phyloP scores from a whole-genome alignment of 2,113 vertebrate species.

The Tapirus terrestris region DNA sequence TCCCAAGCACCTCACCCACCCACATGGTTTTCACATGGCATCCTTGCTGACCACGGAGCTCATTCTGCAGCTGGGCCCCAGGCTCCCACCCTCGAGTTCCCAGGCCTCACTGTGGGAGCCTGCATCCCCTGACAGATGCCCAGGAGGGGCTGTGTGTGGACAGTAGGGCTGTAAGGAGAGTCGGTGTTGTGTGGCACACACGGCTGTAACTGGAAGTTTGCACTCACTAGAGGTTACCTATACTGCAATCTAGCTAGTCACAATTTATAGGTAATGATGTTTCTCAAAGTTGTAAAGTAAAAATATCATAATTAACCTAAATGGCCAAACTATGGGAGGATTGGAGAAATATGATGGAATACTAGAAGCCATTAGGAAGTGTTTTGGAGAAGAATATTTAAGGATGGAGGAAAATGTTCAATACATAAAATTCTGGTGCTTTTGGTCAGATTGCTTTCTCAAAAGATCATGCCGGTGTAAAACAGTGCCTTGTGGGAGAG shows the following conservation, averaged over 20 bases:
- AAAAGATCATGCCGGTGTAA: neutral
- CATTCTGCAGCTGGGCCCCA: neutral
- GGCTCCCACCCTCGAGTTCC: neutral
- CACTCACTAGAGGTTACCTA: neutral
- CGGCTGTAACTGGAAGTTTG: neutral
- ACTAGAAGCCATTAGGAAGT: neutral
- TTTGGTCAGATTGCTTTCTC: neutral
- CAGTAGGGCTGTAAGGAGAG: neutral
- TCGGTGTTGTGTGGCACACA: neutral
- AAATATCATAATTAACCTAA: neutral
- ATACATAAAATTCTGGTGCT: neutral
- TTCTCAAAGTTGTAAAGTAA: neutral
- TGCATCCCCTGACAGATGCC: neutral
- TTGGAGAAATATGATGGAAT: neutral
- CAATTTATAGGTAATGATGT: neutral
- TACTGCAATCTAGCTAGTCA: neutral
- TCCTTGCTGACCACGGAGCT: neutral
- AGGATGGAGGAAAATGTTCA: neutral
- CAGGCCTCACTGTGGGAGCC: neutral
- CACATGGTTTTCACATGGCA: neutral
- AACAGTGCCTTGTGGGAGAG: neutral
- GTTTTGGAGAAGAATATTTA: neutral
- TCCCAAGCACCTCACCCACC: neutral
- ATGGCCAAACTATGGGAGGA: neutral
- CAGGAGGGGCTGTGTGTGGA: accelerated